Evolutionary conservation across 2,888 invertebrate species (phyloP), one percentile per base, ranked within the genome.

Genomic region (Limnephilus marmoratus): DNA sequence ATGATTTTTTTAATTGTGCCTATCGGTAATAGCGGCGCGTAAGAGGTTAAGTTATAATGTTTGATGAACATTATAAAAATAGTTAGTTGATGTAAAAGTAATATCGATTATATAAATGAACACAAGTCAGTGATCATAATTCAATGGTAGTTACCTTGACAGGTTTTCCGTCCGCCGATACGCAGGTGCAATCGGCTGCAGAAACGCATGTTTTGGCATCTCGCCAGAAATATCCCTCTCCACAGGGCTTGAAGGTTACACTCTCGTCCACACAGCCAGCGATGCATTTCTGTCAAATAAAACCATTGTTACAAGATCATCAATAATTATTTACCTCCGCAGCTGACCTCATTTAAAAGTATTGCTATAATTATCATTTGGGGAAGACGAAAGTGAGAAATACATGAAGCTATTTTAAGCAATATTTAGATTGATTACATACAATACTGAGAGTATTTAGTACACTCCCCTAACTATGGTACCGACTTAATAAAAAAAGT

Each of bases 111-210:
- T 45, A 12, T 45, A 45, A 81, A n/a, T 81, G 15, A 81, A 24
- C 29, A 81, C 3, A 81, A n/a, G 29, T 81, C 81, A 29, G n/a
- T 3, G 2, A 82, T 29, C 29, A 82, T 82, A 82, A 31, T 31
- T 82, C 31, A 85, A 41, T 3, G 41, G n/a, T 85, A 11, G 34
- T 94, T 94, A 97, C 97, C 96, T 97, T 97, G 3, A 98, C 96
- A 15, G 97, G 95, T 87, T 96, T 95, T 37, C 98, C 98, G 29
- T 97, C 95, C 24, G 96, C 96, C 82, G 97, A 97, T 92, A 96
- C 96, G 94, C 99, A 99, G 18, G 98, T 97, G 94, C 99, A 99
- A 94, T 98, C 97, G 81, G 97, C 96, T 24, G 96, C 94, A 0
- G 97, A 95, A 1, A 98, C 98, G 94, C 99, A 99, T 0, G 97